phyloP scores from a whole-genome alignment of 2,113 vertebrate genomes.

The Tetraodon nigroviridis region DNA sequence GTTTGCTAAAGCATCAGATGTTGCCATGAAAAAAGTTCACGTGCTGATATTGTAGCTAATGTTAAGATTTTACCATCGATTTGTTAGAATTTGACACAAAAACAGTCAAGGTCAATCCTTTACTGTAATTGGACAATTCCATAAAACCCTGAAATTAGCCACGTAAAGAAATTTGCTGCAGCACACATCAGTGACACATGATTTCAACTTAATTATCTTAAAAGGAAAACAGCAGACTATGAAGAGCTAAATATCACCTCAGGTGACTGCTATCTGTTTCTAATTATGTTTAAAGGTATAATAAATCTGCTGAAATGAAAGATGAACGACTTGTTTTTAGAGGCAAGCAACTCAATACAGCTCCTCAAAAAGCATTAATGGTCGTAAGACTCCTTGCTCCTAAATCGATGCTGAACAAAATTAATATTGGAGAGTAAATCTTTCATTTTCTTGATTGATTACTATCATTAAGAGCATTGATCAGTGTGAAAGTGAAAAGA shows the following conservation, averaged over 20 bases:
- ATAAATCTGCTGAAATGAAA: conserved; percentile 67
- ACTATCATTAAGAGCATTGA: conserved; percentile 68
- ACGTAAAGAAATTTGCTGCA: conserved; percentile 11
- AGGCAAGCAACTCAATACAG: conserved; percentile 58
- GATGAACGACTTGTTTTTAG: conserved; percentile 68
- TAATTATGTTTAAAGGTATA: conserved; percentile 65
- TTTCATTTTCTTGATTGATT: conserved; percentile 71
- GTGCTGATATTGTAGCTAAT: background rate
- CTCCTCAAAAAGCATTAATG: conserved; percentile 65
- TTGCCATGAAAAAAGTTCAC: background rate
- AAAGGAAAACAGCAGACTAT: conserved; percentile 40
- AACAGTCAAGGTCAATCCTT: background rate
- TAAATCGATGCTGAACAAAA: conserved; percentile 69
- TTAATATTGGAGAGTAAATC: conserved; percentile 73
- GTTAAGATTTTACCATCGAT: background rate
- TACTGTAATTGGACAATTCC: background rate
- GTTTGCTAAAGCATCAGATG: too few relatives aligned
- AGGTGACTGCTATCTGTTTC: conserved; percentile 66
- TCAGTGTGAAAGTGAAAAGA: conserved; percentile 42
- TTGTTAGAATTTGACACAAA: background rate
- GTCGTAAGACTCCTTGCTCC: conserved; percentile 61
- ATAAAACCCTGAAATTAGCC: background rate
- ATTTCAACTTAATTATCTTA: conserved; percentile 41
- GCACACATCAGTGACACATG: conserved; percentile 20
- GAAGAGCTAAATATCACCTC: conserved; percentile 54